These are phyloP conservation scores for Anastrepha obliqua DNA, from an alignment of 1,140 invertebrate genomes.

Conservation along the genomic window DNA sequence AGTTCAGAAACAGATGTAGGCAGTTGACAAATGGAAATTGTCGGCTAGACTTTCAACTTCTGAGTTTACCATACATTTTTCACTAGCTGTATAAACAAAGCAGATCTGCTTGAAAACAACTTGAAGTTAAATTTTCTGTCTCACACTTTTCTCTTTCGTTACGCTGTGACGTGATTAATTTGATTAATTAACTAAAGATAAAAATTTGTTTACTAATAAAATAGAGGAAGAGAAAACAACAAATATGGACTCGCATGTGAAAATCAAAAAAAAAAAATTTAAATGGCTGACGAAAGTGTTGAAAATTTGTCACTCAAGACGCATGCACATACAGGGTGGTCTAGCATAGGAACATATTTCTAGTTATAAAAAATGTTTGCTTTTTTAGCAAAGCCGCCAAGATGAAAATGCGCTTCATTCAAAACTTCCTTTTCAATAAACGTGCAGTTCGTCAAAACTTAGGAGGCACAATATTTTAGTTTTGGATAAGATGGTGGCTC, in stretches of 20 bases:
- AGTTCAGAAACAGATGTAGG: conserved; percentile 1
- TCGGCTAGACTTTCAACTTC: background rate
- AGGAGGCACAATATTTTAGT: too few species aligned
- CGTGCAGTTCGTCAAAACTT: too few species aligned
- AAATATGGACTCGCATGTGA: background rate
- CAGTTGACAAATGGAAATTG: background rate
- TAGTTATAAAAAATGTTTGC: too few species aligned
- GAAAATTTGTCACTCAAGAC: too few species aligned
- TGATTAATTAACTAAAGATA: conserved; percentile 32
- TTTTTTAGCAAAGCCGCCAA: too few species aligned
- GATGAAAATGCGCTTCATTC: too few species aligned
- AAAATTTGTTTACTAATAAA: background rate
- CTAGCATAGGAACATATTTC: too few species aligned
- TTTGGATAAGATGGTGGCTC: too few species aligned
- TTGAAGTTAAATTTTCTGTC: background rate
- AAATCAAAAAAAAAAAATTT: background rate
- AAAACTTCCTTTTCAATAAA: too few species aligned
- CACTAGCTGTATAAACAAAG: background rate
- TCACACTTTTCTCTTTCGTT: conserved; percentile 9
- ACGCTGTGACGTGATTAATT: conserved; percentile 5
- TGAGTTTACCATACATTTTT: background rate
- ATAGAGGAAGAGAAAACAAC: background rate
- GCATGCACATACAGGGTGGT: too few species aligned
- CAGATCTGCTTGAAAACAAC: background rate
- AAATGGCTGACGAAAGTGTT: background rate